A percentile compares a stretch with the other conserved stretches of the same genome.
Conservation (phyloP, 2,113 vertebrate species). For the Eulemur macaco region DNA sequence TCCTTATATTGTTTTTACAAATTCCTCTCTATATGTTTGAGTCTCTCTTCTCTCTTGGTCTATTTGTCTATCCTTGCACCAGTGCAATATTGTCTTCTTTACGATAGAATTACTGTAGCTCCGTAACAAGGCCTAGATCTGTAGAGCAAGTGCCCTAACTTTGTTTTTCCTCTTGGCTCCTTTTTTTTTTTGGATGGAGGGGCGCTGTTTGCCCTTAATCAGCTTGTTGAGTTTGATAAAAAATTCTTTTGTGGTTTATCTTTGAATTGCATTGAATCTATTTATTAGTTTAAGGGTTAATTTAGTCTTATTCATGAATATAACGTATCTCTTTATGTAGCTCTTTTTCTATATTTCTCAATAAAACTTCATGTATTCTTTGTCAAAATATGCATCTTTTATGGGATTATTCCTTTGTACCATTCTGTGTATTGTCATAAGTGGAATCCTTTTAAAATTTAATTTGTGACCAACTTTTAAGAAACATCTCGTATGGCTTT, state of each 20-base stretch:
- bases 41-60: neutral
- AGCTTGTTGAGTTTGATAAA: neutral
- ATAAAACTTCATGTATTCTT: constrained; percentile 5
- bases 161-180: neutral
- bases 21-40: neutral
- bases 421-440: neutral
- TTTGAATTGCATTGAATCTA: neutral
- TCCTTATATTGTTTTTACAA: neutral
- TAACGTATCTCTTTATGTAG: neutral
- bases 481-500: neutral
- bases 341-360: neutral
- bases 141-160: neutral
- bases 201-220: neutral
- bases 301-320: neutral
- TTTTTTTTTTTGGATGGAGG: neutral
- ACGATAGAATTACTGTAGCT: neutral
- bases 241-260: neutral
- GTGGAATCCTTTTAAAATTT: neutral
- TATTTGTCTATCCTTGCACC: neutral
- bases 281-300: neutral
- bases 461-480: neutral
- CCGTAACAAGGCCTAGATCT: neutral
- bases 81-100: neutral
- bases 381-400: neutral
- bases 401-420: neutral